A percentile compares a stretch with the other conserved stretches of the same genome.
phyloP scores from a whole-genome alignment of 2,797 vertebrate genomes.

The Harpagifer antarcticus region DNA sequence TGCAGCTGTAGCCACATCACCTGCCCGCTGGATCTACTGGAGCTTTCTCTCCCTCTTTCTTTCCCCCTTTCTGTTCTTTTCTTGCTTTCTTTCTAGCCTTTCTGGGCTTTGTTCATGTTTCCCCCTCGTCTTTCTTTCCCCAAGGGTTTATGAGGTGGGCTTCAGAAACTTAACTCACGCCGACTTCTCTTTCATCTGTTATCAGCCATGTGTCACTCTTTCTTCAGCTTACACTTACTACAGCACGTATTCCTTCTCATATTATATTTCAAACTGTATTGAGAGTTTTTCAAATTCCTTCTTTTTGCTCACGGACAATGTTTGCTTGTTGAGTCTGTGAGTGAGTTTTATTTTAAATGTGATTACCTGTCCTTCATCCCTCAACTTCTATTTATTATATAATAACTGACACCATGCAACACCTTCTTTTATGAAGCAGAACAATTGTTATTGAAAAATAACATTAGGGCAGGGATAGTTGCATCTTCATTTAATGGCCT shows the following conservation, averaged over 20 bases:
- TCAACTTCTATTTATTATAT: background rate
- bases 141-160: background rate
- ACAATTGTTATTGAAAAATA: background rate
- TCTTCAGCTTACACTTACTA: background rate
- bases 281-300: background rate
- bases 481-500: background rate
- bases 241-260: slow-evolving; percentile 5
- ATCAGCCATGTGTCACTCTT: background rate
- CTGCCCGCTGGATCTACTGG: slow-evolving; percentile 34
- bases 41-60: background rate
- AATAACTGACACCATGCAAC: background rate
- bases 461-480: background rate
- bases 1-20: slow-evolving; percentile 71
- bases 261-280: slow-evolving; percentile 9
- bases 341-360: background rate
- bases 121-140: background rate
- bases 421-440: background rate
- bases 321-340: slow-evolving; percentile 12
- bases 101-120: slow-evolving; percentile 26
- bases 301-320: background rate
- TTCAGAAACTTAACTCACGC: slow-evolving; percentile 18
- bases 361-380: background rate
- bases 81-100: slow-evolving; percentile 11
- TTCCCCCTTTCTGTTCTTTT: background rate
- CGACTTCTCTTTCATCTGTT: slow-evolving; percentile 25